phyloP scores from a whole-genome alignment of 2,113 vertebrate genomes.

The Parotia lawesii region DNA sequence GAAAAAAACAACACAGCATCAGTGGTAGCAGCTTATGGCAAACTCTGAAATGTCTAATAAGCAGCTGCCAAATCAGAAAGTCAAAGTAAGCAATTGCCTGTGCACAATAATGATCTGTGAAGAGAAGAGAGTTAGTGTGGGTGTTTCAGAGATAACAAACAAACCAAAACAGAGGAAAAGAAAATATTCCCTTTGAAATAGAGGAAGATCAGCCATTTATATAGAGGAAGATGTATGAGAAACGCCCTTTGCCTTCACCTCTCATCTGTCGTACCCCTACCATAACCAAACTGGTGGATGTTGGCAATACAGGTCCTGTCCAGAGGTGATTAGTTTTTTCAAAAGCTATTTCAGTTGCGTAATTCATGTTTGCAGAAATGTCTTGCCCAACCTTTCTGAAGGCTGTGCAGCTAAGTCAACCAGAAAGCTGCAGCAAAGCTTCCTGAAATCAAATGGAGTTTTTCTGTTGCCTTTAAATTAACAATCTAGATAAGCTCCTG shows the following conservation, averaged over 20 bases:
- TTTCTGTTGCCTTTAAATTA: background rate
- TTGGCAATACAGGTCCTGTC: background rate
- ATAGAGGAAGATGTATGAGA: background rate
- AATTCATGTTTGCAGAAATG: background rate
- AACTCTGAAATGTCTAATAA: background rate
- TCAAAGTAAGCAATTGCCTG: background rate
- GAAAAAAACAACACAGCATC: background rate
- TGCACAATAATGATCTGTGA: background rate
- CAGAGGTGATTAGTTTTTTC: background rate
- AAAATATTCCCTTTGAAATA: background rate
- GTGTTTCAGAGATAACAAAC: background rate
- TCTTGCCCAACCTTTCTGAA: background rate
- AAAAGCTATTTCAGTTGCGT: background rate
- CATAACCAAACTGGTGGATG: background rate
- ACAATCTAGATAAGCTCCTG: background rate
- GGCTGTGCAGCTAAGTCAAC: background rate
- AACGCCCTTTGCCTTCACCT: background rate
- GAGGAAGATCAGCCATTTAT: background rate
- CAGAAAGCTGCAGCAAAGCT: background rate
- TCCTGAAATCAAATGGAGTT: background rate
- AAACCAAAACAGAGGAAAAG: background rate
- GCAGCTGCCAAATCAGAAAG: background rate
- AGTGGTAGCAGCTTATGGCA: background rate
- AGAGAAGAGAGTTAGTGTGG: background rate
- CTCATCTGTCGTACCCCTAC: background rate